Conservation (phyloP, 1,140 invertebrate species). For the Bursaphelenchus mucronatus region DNA sequence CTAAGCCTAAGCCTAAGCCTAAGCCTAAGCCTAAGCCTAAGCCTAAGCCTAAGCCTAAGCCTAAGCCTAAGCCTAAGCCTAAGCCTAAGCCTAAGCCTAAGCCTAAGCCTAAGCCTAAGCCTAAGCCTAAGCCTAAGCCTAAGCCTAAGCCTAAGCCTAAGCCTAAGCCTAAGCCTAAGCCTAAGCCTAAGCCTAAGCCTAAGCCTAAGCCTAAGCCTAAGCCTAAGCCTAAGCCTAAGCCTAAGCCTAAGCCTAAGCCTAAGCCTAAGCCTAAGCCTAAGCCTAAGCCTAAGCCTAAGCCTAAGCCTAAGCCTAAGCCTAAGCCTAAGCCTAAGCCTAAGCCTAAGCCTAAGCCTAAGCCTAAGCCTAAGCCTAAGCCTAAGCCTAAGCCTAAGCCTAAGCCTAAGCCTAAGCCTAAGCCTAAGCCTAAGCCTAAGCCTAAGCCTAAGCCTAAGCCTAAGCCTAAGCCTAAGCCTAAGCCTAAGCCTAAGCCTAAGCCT, state of each 20-base stretch:
- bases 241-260: slow-evolving; percentile 30
- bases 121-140: slow-evolving; percentile 35
- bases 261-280: slow-evolving; percentile 31
- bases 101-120: slow-evolving; percentile 31
- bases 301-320: slow-evolving; percentile 32
- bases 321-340: slow-evolving; percentile 33
- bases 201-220: slow-evolving; percentile 28
- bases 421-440: slow-evolving; percentile 27
- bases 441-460: slow-evolving; percentile 31
- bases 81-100: slow-evolving; percentile 29
- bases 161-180: slow-evolving; percentile 38
- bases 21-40: no score
- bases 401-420: slow-evolving; percentile 31
- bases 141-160: slow-evolving; percentile 30
- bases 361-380: slow-evolving; percentile 36
- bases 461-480: slow-evolving; percentile 12
- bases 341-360: slow-evolving; percentile 33
- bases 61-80: slow-evolving; percentile 33
- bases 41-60: background rate
- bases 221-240: slow-evolving; percentile 33
- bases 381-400: slow-evolving; percentile 33
- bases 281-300: slow-evolving; percentile 31
- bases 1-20: no score
- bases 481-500: slow-evolving; percentile 46
- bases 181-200: slow-evolving; percentile 28